phyloP scores from a whole-genome alignment of 2,113 vertebrate species.

The Mobula birostris region DNA sequence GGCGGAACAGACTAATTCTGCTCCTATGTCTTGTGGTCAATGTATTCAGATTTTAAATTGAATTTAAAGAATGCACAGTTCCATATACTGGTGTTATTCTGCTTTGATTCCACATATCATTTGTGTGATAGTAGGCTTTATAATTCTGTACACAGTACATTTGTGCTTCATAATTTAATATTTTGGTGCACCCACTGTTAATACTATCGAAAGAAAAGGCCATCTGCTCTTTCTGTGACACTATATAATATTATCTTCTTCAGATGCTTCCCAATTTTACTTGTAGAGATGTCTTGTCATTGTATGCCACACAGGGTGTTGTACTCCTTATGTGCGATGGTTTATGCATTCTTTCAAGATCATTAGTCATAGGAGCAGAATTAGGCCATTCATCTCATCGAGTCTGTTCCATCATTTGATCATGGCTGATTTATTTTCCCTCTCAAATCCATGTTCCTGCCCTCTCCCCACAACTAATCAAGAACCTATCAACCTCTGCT shows the following conservation, averaged over 20 bases:
- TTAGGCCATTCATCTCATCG: no score
- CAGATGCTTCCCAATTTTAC: neutral
- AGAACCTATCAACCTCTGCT: no score
- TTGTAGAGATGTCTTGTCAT: neutral
- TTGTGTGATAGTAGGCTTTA: neutral
- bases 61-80: neutral
- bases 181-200: neutral
- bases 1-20: no score
- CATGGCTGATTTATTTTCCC: no score
- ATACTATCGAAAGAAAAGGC: neutral
- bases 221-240: neutral
- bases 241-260: neutral
- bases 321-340: neutral
- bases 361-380: no score
- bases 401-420: no score
- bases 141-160: neutral
- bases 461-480: no score
- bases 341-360: neutral
- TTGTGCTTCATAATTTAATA: neutral
- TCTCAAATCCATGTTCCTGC: no score
- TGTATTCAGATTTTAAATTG: neutral
- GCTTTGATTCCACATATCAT: neutral
- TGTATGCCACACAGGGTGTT: neutral
- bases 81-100: neutral
- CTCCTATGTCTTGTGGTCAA: no score